Base-by-base conservation (phyloP, 1,140 invertebrate species). In the Drosophila seguyi region DNA sequence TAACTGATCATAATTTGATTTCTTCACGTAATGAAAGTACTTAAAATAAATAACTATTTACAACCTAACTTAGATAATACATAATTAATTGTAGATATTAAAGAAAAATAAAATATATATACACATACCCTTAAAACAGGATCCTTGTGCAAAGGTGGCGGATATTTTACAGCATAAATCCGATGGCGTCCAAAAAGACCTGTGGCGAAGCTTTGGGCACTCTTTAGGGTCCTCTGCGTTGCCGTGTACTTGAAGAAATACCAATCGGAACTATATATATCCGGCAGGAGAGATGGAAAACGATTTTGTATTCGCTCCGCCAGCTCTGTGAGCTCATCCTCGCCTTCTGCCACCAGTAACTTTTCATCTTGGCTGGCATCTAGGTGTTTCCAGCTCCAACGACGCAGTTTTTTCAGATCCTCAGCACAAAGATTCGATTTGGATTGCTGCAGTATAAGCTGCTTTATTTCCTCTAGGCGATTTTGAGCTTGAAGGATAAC, bases 171-270 rank as follows among this genome's bases (percentile, higher is more conserved):
- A 67, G 94, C 76, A 55, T 94, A 91, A 55, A 94, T 94, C 20
- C 93, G 93, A 75, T 94, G 92, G 72, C 94, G 94, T 25, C 96
- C 95, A 93, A 97, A 97, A 52, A 97, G 91, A 1, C 96, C 96
- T 47, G 94, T 93, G 2, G 95, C 94, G 93, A 97, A 97, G 80
- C 95, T 94, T 79, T 94, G 94, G 5, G 96, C 96, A 93, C 96
- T 97, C 82, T 95, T 94, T 67, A 95, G 93, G 2, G 96, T 95
- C 62, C 96, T 94, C 86, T 97, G 95, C 20, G 96, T 96, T 6
- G 94, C 94, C 38, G 97, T 97, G 76, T 95, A 96, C 81, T 95
- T 95, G 86, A 97, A 96, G 95, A 94, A 94, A 76, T 94, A 96
- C 31, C 94, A 93, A 22, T 91, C 84, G 66, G 95, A 94, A 72